Percentiles rank a stretch among this genome's conserved stretches.
phyloP scores from a whole-genome alignment of 1,140 invertebrate genomes.

The Contarinia nasturtii region DNA sequence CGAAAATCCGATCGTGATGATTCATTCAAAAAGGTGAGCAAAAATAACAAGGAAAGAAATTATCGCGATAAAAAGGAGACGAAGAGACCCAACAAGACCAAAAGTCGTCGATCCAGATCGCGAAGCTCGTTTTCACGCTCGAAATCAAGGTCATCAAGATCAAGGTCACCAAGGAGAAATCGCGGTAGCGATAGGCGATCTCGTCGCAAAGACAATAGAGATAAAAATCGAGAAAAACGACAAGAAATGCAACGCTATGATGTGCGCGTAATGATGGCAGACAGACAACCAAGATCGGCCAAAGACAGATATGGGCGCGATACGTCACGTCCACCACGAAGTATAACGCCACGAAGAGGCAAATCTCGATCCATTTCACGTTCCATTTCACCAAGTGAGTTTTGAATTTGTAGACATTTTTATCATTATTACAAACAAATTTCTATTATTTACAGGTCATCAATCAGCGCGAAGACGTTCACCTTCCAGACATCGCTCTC shows the following conservation, averaged over 20 bases:
- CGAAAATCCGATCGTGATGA: conserved; percentile 21
- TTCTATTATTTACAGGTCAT: too few relatives aligned
- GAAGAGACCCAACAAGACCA: conserved; percentile 12
- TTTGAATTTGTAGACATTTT: too few relatives aligned
- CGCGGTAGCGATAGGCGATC: conserved; percentile 24
- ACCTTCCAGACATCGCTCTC: too few relatives aligned
- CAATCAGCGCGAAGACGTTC: too few relatives aligned
- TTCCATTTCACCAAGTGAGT: too few relatives aligned
- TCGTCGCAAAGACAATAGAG: conserved; percentile 16
- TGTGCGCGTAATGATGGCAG: conserved; percentile 53
- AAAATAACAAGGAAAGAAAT: conserved; percentile 58
- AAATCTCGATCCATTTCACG: conserved; percentile 7
- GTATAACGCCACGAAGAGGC: conserved; percentile 12
- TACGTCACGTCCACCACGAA: conserved; percentile 25
- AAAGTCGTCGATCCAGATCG: conserved; percentile 9
- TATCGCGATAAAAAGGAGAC: conserved; percentile 45
- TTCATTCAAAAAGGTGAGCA: conserved; percentile 64
- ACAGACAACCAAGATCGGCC: conserved; percentile 37
- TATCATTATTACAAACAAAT: too few relatives aligned
- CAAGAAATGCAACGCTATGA: conserved; percentile 67
- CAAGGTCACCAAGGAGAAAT: conserved; percentile 5
- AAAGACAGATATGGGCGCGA: conserved; percentile 70
- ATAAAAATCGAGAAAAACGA: conserved; percentile 42
- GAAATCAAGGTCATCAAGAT: not conserved
- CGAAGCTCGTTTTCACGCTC: not conserved